Base-by-base conservation (phyloP, 2,113 vertebrate genomes). In the Cephalopterus ornatus region DNA sequence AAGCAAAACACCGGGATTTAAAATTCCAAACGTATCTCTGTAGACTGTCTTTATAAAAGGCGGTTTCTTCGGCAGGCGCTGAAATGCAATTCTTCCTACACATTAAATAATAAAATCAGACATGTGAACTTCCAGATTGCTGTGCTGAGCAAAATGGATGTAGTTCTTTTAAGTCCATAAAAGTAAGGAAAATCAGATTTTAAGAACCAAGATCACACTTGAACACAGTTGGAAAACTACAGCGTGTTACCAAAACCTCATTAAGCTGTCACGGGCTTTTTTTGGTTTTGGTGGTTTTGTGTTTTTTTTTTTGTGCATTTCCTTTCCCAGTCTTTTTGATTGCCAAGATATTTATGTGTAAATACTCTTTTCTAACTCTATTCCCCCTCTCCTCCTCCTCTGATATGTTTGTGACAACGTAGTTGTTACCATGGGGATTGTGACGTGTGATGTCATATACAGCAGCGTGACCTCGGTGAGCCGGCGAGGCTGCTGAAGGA, bases 101-200 rank as follows among this genome's bases (percentile, higher is more conserved):
- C 90, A 94, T 97, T 97, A 96, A 97, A 97, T 97, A 97, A 97
- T 97, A 97, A 97, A 97, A 95, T 96, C 97, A 97, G 97, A 96
- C 74, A 92, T 90, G 82, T 93, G 96, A 97, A 97, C 97, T 97
- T 97, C 96, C 85, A 87, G 95, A 96, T 93, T 97, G 97, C 97
- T 97, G 97, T 76, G 94, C 97, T 97, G 97, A 97, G 97, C 96
- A 95, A 96, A 97, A 97, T 85, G 93, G 85, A 95, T 95, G 55
- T 83, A 94, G 76, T 78, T 93, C 94, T 96, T 96, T 97, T 93
- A 96, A 96, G 93, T 94, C 81, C 79, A 80, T 80, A 94, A 89
- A 96, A 96, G 86, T 97, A 97, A 90, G 77, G 91, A 95, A 96
- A 95, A 93, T 96, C 86, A 93, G 83, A 88, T 95, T 95, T 95